Percentiles rank a stretch among this genome's conserved stretches.
phyloP scores from a whole-genome alignment of 2,888 invertebrate species.

The Ophion ellenae region DNA sequence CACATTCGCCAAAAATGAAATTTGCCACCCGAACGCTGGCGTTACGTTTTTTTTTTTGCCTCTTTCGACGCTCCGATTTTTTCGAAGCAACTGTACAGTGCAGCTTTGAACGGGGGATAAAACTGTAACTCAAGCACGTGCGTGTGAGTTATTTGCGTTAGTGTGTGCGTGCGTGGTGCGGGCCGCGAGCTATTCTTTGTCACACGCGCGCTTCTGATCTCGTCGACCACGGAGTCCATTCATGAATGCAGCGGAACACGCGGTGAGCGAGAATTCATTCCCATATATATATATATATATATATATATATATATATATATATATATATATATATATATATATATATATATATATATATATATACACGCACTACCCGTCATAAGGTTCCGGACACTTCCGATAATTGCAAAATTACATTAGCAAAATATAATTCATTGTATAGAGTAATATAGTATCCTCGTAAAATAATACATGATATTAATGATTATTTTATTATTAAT shows the following conservation, averaged over 20 bases:
- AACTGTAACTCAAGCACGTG: background rate
- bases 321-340: too few species aligned
- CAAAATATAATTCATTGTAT: too few species aligned
- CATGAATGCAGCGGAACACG: constrained; percentile 70
- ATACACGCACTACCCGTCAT: too few species aligned
- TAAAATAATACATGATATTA: too few species aligned
- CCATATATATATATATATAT: background rate
- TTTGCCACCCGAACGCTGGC: background rate
- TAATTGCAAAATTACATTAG: too few species aligned
- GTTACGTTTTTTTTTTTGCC: background rate
- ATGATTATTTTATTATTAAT: too few species aligned
- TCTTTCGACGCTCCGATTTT: background rate
- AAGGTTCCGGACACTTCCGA: too few species aligned
- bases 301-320: too few species aligned
- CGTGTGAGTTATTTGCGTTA: background rate
- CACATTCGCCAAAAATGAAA: background rate
- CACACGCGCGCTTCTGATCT: constrained; percentile 35
- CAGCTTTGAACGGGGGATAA: background rate
- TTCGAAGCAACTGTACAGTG: too few species aligned
- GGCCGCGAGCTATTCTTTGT: constrained; percentile 22
- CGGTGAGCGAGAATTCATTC: constrained; percentile 29
- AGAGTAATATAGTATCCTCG: too few species aligned
- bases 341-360: too few species aligned
- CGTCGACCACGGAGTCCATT: constrained; percentile 70
- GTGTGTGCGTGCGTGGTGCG: constrained; percentile 8